Evolutionary conservation across 2,888 invertebrate species (phyloP), one percentile per base, ranked within the genome.

Genomic region (Cabera pusaria): DNA sequence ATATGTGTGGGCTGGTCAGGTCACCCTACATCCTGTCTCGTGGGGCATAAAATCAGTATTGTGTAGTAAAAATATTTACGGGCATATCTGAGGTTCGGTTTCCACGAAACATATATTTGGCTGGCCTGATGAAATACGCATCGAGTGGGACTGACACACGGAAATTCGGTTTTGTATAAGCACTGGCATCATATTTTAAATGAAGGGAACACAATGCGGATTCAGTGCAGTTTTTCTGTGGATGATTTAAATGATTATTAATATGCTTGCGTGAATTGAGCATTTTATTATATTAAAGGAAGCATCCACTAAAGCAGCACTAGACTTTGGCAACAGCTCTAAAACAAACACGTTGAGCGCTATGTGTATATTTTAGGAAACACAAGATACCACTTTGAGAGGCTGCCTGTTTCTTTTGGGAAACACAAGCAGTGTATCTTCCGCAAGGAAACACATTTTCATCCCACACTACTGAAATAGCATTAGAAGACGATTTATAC

Each of bases 61-160:
- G 44, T 45, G 48, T 36, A 55, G 55, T 64, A 63, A 69, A 64
- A 60, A 56, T 52, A 43, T 51, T 53, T 64, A 52, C 33, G 38
- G 24, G 18, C 42, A 44, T 36, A 37, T 44, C 39, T 39, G 42
- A 34, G 33, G 26, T 34, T 44, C 41, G 25, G 37, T 9, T 24
- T n/a, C 14, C 34, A 18, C 12, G 28, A 34, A 45, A 39, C 16
- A 18, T 24, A 17, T 39, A 29, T 44, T 37, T 43, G 17, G n/a
- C 19, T 28, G 9, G 19, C 12, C 6, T 27, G 23, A 29, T 28
- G 36, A 39, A 29, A 29, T 24, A 28, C 29, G 41, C 31, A 35
- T 28, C 17, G 38, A 23, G 34, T 34, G 26, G 16, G n/a, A 26
- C 9, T 34, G 36, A 31, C 17, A 22, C 12, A 31, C 12, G 10